Percentiles rank a stretch among this genome's conserved stretches.
These are phyloP conservation scores for Patella ulyssiponensis DNA, from an alignment of 2,888 invertebrate genomes.

Conservation along the genomic window DNA sequence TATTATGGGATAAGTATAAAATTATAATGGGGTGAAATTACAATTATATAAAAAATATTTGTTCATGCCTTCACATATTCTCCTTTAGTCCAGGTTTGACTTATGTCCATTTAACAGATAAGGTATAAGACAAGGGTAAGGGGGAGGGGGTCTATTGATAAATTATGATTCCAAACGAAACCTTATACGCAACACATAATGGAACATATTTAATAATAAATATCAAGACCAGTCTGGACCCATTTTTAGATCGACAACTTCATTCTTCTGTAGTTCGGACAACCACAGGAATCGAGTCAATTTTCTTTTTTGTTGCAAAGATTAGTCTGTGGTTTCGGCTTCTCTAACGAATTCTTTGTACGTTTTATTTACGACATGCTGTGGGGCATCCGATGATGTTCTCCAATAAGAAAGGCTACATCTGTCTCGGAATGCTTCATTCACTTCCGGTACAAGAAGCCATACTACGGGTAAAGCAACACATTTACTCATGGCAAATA, in stretches of 20 bases:
- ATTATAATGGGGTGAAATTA: too few relatives aligned
- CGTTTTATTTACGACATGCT: background rate
- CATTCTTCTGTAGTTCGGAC: background rate
- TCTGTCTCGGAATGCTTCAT: background rate
- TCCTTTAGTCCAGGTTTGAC: too few relatives aligned
- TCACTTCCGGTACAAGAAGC: background rate
- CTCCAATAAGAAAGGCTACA: background rate
- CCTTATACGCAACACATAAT: background rate
- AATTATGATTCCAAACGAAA: too few relatives aligned
- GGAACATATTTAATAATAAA: background rate
- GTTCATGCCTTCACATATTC: too few relatives aligned
- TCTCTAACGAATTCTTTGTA: constrained; percentile 2
- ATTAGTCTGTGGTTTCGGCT: background rate
- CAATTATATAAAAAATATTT: too few relatives aligned
- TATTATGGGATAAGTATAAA: too few relatives aligned
- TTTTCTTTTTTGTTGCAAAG: background rate
- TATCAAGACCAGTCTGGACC: background rate
- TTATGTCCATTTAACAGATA: too few relatives aligned
- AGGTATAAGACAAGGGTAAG: too few relatives aligned
- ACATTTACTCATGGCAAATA: background rate
- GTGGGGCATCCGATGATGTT: background rate
- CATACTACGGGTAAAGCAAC: background rate
- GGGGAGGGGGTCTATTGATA: too few relatives aligned
- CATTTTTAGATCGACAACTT: background rate
- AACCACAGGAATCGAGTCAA: background rate